These are phyloP conservation scores for Otolemur garnettii DNA, from an alignment of 2,113 vertebrate species.

Conservation along the genomic window DNA sequence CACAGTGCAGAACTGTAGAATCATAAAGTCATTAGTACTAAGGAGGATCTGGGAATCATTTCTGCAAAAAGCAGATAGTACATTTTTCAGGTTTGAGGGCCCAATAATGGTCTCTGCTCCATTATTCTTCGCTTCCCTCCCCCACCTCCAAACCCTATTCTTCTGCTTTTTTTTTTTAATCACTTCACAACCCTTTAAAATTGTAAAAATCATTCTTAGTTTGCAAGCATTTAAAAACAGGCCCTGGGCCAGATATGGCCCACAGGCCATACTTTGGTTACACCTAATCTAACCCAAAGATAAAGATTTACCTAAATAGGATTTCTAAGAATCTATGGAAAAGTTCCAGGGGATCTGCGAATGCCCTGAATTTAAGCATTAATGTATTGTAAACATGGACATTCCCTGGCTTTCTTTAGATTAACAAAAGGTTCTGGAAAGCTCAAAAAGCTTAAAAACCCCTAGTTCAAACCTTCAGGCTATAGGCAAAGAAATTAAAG, in stretches of 20 bases:
- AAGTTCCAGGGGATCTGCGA: not conserved
- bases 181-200: not conserved
- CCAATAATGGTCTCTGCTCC: not conserved
- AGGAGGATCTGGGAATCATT: not conserved
- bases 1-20: not conserved
- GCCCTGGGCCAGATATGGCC: not conserved
- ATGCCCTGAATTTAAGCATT: not conserved
- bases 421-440: slow-evolving; percentile 36
- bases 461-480: slow-evolving; percentile 43
- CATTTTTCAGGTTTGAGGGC: slow-evolving; percentile 1
- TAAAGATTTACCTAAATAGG: not conserved
- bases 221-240: slow-evolving; percentile 51
- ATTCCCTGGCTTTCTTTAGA: slow-evolving; percentile 5
- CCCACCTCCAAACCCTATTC: no score
- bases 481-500: slow-evolving; percentile 6
- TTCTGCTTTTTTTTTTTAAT: not conserved
- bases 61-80: not conserved
- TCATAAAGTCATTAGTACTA: not conserved
- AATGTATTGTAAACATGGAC: not conserved
- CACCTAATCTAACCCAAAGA: slow-evolving; percentile 20
- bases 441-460: not conserved
- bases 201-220: slow-evolving; percentile 17
- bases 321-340: not conserved
- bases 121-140: not conserved
- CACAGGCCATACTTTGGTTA: not conserved